These are phyloP conservation scores for Scomber scombrus DNA, from an alignment of 2,113 vertebrate species.

Conservation along the genomic window DNA sequence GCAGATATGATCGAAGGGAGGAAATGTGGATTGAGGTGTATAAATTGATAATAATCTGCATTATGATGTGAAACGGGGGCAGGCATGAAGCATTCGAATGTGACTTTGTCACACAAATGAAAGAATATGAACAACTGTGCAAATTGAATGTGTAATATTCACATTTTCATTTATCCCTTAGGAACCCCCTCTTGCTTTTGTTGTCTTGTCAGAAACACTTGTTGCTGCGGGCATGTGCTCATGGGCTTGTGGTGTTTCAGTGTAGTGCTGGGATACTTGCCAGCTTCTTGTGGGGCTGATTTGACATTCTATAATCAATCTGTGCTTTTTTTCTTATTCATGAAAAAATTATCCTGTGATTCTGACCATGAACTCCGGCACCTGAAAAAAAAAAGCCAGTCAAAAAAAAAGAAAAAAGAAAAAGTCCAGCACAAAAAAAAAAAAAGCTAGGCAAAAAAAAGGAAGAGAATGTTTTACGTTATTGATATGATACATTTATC, in stretches of 20 bases:
- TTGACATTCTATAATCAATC: neutral
- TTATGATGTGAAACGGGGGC: neutral
- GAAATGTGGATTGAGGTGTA: neutral
- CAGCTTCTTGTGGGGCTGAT: neutral
- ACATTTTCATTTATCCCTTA: conserved; percentile 9
- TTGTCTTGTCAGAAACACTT: conserved; percentile 81
- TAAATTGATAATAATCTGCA: neutral
- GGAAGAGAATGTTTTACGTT: no score
- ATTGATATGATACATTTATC: no score
- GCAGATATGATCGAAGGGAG: neutral
- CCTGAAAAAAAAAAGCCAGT: no score
- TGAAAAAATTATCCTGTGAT: neutral
- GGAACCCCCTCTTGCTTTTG: conserved; percentile 63
- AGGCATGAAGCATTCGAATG: neutral
- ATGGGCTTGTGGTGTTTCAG: conserved; percentile 26
- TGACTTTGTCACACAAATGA: neutral
- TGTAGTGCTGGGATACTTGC: conserved; percentile 2
- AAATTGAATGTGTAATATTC: neutral
- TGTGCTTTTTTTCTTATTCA: neutral
- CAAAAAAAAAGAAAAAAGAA: no score
- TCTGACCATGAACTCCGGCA: neutral
- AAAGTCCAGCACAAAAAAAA: no score
- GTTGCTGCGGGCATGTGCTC: conserved; percentile 54
- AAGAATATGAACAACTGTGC: neutral
- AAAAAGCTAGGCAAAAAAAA: no score